Base-by-base conservation (phyloP, 2,797 vertebrate genomes). In the Enteromius unitaeniatus region DNA sequence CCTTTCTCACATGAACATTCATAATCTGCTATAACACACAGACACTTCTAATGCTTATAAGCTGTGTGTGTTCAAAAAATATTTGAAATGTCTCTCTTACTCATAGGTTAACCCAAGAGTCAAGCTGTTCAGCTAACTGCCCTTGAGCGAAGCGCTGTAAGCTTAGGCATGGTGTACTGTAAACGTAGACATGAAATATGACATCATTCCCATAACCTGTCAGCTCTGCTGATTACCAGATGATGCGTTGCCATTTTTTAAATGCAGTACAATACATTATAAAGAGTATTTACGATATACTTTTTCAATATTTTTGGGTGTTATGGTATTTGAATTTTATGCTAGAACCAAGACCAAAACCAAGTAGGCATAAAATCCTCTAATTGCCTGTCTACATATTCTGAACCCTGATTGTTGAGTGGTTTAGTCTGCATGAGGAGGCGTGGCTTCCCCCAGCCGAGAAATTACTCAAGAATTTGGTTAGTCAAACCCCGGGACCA, bases 81-180 rank as follows among this genome's bases (percentile, higher is more conserved):
- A 49, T 88, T 74, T 88, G 86, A 89, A 86, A 89, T 85, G 82
- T 37, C 78, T 64, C n/a, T 21, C 68, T 60, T 80, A 90, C 83
- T 93, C 89, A 87, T 49, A 80, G 82, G 72, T 69, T 64, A 37
- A 80, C 51, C 78, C 17, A 21, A 81, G 78, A 15, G 76, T 86
- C 81, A 34, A 65, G 19, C 34, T 58, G 23, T 28, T 31, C 23
- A 82, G 11, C 7, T 34, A 37, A 75, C 28, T 13, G 21, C 40
- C 55, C 40, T 62, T 4, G n/a, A 76, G 34, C 51, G 28, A 26
- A 34, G 26, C 47, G 6, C 13, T 37, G 23, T 67, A 53, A 55
- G 42, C 13, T n/a, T 49, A 49, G 19, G 11, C 15, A 23, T 15
- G 1, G 55, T 76, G 3, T 26, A 42, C 19, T 37, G 26, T 67